phyloP scores from a whole-genome alignment of 2,113 vertebrate genomes.

The Pteropus alecto region DNA sequence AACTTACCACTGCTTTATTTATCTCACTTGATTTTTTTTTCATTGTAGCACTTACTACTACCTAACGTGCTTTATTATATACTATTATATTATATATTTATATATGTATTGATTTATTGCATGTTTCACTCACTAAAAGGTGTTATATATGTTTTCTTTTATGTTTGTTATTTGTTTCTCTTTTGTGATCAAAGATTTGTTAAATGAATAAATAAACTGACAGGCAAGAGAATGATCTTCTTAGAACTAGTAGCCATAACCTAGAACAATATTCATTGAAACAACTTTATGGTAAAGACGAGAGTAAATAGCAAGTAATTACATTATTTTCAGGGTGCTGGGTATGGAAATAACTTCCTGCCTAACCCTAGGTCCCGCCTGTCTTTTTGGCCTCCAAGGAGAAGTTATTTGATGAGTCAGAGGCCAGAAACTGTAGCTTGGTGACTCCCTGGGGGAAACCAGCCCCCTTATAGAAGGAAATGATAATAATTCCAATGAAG shows the following conservation, averaged over 20 bases:
- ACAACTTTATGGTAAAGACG: not conserved
- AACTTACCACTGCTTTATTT: not conserved
- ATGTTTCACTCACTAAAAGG: not conserved
- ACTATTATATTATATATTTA: not conserved
- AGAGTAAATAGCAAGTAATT: not conserved
- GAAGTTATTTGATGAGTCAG: not conserved
- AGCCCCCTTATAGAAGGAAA: not conserved
- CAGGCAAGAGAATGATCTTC: not conserved
- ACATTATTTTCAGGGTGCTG: not conserved
- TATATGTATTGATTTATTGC: not conserved
- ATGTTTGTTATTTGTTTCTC: not conserved
- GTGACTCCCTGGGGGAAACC: not conserved
- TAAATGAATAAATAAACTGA: not conserved
- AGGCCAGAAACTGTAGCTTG: not conserved
- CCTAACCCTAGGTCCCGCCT: not conserved
- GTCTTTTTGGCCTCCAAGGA: not conserved
- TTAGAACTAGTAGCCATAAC: not conserved
- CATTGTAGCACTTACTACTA: not conserved
- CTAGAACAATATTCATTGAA: not conserved
- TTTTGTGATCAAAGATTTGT: not conserved
- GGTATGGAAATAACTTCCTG: not conserved
- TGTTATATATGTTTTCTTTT: not conserved
- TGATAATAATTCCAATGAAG: not conserved
- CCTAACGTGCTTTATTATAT: not conserved
- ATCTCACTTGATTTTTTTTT: not conserved